Conservation (phyloP, 2,797 vertebrate species). For the Hybognathus amarus region DNA sequence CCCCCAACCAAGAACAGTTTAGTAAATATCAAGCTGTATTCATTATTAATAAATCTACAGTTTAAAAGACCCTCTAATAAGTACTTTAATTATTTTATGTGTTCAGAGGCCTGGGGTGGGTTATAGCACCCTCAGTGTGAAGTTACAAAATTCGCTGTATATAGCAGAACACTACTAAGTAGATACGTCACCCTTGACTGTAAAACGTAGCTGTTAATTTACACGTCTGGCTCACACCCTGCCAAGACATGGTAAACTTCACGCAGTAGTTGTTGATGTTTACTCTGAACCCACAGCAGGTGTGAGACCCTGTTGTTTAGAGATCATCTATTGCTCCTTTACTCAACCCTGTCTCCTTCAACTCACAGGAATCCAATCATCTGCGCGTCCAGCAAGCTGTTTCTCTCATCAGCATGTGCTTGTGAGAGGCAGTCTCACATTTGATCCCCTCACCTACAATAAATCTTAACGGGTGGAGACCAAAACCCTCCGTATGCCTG, state of each 20-base stretch:
- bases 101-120: constrained; percentile 71
- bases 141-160: constrained; percentile 59
- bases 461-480: constrained; percentile 25
- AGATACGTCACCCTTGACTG: not conserved
- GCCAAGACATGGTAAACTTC: constrained; percentile 69
- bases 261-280: constrained; percentile 73
- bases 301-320: constrained; percentile 67
- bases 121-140: constrained; percentile 67
- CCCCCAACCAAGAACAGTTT: constrained; percentile 74
- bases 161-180: not conserved
- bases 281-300: constrained; percentile 72
- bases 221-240: constrained; percentile 70
- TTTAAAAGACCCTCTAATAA: constrained; percentile 70
- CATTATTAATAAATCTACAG: constrained; percentile 81
- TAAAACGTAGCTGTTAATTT: constrained; percentile 51
- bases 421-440: constrained; percentile 78
- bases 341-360: constrained; percentile 62
- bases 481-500: not conserved
- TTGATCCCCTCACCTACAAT: constrained; percentile 45
- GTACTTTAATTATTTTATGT: constrained; percentile 75
- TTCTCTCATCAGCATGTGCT: constrained; percentile 82
- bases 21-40: constrained; percentile 84
- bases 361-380: constrained; percentile 70
- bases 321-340: constrained; percentile 37
- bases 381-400: constrained; percentile 74